Base-by-base conservation (phyloP, 2,113 vertebrate species). In the Marmota flaviventris region DNA sequence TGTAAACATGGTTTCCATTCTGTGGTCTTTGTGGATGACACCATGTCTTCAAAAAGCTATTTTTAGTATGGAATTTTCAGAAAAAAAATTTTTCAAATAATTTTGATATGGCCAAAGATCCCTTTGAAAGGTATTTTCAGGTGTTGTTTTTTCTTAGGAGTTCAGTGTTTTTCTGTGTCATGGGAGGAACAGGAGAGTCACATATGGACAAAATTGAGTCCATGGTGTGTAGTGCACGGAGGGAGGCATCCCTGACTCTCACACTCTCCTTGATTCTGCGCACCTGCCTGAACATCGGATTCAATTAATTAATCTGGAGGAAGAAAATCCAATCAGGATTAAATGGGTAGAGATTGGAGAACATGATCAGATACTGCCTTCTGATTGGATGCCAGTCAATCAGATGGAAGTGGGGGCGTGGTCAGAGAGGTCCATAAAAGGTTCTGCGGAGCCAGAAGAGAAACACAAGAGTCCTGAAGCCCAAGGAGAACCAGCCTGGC, bases 131-230 rank as follows among this genome's bases (percentile, higher is more conserved):
- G 7, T 45, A 45, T 45, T 45, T 45, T 45, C 42, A 45, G 6
- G 42, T 32, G 61, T 12, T 24, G 67, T 25, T 58, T 63, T 13
- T 29, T 2, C 25, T 58, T 39, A n/a, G 6, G 7, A 14, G 69
- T 25, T 5, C 16, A 29, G 45, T 37, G 8, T 10, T n/a, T 16
- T 20, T 8, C 25, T 34, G n/a, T 77, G 5, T 61, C 78, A 84
- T 1, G 39, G 18, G 0, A 67, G 24, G n/a, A 24, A 42, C 11
- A 37, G 24, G 3, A 48, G 3, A 0, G 5, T 18, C 63, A 8
- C 58, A 73, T 17, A 5, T 70, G 32, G 18, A 29, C 13, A 76
- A 76, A 76, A 48, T 42, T 45, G 25, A 48, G 25, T 29, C 61
- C 45, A 1, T 22, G 61, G 18, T 34, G 39, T 45, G 39, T 14